A percentile compares a stretch with the other conserved stretches of the same genome.
Conservation (phyloP, 2,113 vertebrate species). For the Argyrosomus japonicus region DNA sequence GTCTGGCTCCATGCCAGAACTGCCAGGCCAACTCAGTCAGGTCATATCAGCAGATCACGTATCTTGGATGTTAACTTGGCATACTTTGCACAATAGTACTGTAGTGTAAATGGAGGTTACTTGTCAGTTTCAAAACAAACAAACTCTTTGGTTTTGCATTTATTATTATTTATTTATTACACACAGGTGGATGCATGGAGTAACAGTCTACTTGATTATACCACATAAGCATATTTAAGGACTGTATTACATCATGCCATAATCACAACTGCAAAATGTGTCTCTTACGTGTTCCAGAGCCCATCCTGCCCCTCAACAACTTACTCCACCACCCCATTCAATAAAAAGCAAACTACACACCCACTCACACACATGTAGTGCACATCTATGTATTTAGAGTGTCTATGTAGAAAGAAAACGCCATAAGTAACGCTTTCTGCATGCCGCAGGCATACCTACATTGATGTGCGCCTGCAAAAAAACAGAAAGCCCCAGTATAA, state of each 20-base stretch:
- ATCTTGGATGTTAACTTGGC: constrained; percentile 1
- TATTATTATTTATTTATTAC: neutral
- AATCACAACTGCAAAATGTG: neutral
- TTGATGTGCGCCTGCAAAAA: neutral
- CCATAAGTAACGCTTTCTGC: neutral
- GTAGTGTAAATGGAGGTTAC: neutral
- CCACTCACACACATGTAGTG: neutral
- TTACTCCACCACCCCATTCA: no score
- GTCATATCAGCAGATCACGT: neutral
- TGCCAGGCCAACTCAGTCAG: neutral
- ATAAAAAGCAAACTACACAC: no score
- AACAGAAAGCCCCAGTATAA: neutral
- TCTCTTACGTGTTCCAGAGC: no score
- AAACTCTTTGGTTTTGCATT: neutral
- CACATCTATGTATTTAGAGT: neutral
- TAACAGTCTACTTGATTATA: neutral
- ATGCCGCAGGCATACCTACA: neutral
- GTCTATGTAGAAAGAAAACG: neutral
- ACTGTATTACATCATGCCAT: neutral
- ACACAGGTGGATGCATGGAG: neutral
- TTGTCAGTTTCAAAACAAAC: neutral
- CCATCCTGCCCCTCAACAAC: no score
- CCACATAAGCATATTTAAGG: neutral
- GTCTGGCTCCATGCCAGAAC: neutral
- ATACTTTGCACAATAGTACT: neutral